These are phyloP conservation scores for Scatophagus argus DNA, from an alignment of 2,113 vertebrate genomes.

Conservation along the genomic window DNA sequence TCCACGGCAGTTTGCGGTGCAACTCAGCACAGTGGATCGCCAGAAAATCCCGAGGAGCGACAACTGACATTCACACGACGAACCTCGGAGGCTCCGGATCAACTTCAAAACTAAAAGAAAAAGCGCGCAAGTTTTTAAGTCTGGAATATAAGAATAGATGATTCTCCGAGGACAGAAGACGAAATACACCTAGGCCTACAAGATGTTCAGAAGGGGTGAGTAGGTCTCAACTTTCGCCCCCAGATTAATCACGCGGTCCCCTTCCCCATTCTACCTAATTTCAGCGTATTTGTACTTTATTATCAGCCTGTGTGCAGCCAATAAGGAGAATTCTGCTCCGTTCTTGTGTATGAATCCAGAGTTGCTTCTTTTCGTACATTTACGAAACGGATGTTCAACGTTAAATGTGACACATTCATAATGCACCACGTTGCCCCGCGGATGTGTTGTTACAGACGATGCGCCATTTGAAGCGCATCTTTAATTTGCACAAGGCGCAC, in stretches of 20 bases:
- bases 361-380: constrained; percentile 6
- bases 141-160: constrained; percentile 84
- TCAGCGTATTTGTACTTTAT: too few species aligned
- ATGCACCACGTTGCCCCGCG: constrained; percentile 52
- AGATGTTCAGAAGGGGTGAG: constrained; percentile 85
- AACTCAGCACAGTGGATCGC: constrained; percentile 37
- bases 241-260: neutral
- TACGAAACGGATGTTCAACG: constrained; percentile 37
- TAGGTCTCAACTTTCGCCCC: constrained; percentile 53
- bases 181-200: constrained; percentile 74
- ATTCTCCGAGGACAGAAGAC: constrained; percentile 74
- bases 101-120: constrained; percentile 74
- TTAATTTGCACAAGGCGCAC: constrained; percentile 48
- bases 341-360: neutral
- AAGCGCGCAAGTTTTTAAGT: constrained; percentile 68
- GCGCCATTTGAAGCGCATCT: constrained; percentile 61
- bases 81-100: constrained; percentile 48
- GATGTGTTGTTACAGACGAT: constrained; percentile 50
- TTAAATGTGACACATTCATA: constrained; percentile 32
- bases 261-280: neutral
- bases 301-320: neutral
- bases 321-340: neutral
- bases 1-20: constrained; percentile 16
- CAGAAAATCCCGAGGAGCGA: constrained; percentile 54
- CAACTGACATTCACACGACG: constrained; percentile 53